phyloP scores from a whole-genome alignment of 2,888 invertebrate species.

The Cyclophora punctaria region DNA sequence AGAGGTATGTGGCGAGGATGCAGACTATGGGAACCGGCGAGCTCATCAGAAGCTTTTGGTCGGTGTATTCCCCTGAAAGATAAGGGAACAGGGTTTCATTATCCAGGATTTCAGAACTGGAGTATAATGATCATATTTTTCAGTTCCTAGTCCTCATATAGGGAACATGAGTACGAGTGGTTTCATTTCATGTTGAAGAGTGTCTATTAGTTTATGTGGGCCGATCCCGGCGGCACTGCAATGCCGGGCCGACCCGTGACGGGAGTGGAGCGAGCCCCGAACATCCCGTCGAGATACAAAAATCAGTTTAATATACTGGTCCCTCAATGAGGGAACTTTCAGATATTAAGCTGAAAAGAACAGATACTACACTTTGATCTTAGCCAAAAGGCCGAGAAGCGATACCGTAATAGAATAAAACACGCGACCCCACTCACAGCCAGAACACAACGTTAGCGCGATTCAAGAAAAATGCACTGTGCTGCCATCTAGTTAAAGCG shows the following conservation, averaged over 20 bases:
- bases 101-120: neutral
- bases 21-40: conserved; percentile 76
- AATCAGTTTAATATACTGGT: neutral
- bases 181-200: no score
- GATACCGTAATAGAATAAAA: neutral
- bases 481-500: neutral
- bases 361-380: no score
- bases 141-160: neutral
- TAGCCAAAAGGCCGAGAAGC: no score
- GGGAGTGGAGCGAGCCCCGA: no score
- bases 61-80: conserved; percentile 36
- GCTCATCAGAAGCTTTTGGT: conserved; percentile 77
- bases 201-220: neutral
- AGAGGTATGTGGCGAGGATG: conserved; percentile 76
- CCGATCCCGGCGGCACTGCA: neutral
- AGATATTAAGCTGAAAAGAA: no score
- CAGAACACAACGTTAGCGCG: neutral
- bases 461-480: neutral
- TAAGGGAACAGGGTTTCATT: neutral
- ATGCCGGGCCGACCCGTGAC: no score
- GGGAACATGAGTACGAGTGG: no score
- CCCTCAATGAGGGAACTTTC: neutral
- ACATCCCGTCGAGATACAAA: no score
- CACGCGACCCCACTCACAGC: neutral
- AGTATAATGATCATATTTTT: neutral